Base-by-base conservation (phyloP, 1,140 invertebrate genomes). In the Ptiloglossa arizonensis region DNA sequence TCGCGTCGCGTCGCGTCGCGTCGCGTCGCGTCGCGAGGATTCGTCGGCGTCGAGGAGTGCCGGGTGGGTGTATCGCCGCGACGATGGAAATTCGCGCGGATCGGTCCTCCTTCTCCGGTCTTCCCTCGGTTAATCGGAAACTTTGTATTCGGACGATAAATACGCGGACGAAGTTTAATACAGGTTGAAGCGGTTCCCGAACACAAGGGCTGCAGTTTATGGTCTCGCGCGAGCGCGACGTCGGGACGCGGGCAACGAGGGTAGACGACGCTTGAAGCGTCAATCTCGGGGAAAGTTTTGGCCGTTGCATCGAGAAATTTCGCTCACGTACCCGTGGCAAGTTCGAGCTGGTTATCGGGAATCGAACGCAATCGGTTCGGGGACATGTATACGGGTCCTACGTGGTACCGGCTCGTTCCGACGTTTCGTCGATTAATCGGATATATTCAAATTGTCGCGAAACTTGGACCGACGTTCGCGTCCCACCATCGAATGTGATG, bases 201-300 rank as follows among this genome's bases (percentile, higher is more conserved):
- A 64, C 72, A 68, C 68, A 73, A 73, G 54, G 54, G 56, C 60
- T 56, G 63, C 75, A 66, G 64, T 83, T 83, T 83, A 83, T 66
- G 46, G 52, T 17, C 38, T 35, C 56, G 54, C 70, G 63, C 35
- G 22, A 17, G 8, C 9, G 41, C 41, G 62, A 41, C n/a, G 59
- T 11, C 4, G 24, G 32, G 17, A 9, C 19, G 27, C 17, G 27
- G 24, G 50, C 54, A 15, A n/a, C n/a, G n/a, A n/a, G n/a, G 27
- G 59, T n/a, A 73, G 70, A 52, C 56, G 70, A 62, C 56, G 52
- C 29, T 74, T n/a, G 59, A 70, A 83, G 64, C 82, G 82, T 82
- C 82, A 79, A 83, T 83, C 80, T 83, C 64, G 27, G 56, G 13
- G 80, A 83, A 83, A 83, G 80, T 83, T 83, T 83, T 17, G 75